Percentiles rank a stretch among this genome's conserved stretches.
Evolutionary conservation across 2,113 vertebrate species (phyloP).

Genomic region (Grus americana): DNA sequence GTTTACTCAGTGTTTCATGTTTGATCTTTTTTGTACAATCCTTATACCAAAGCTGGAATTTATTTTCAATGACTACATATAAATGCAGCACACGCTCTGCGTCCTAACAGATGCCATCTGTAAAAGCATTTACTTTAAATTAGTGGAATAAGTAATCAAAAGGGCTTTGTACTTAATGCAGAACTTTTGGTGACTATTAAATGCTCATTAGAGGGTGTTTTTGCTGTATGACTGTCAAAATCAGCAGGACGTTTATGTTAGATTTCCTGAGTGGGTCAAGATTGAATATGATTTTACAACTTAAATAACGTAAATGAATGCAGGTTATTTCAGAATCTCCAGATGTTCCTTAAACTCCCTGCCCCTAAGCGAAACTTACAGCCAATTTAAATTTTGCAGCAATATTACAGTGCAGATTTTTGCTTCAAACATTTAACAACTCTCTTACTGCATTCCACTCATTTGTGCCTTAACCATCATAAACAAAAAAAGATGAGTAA

Average conservation of each 20-base stretch:
- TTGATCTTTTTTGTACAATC: slow-evolving; percentile 77
- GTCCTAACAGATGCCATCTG: slow-evolving; percentile 87
- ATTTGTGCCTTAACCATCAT: neutral
- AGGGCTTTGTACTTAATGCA: slow-evolving; percentile 88
- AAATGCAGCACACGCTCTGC: slow-evolving; percentile 79
- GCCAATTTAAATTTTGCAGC: slow-evolving; percentile 72
- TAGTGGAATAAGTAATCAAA: slow-evolving; percentile 89
- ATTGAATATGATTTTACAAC: slow-evolving; percentile 87
- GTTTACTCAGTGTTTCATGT: slow-evolving; percentile 77
- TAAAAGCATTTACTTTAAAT: slow-evolving; percentile 90
- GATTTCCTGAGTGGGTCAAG: slow-evolving; percentile 87
- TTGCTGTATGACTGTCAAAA: slow-evolving; percentile 87
- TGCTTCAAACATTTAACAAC: slow-evolving; percentile 46
- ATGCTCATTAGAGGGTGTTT: slow-evolving; percentile 88
- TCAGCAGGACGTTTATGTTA: slow-evolving; percentile 85
- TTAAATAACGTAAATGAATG: slow-evolving; percentile 84
- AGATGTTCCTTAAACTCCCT: slow-evolving; percentile 81
- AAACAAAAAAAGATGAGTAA: neutral
- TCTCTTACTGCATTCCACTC: neutral
- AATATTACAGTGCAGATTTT: slow-evolving; percentile 61
- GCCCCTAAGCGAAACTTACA: slow-evolving; percentile 69
- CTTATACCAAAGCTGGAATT: slow-evolving; percentile 80
- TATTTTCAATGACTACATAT: slow-evolving; percentile 82
- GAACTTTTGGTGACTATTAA: slow-evolving; percentile 89
- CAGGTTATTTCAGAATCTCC: slow-evolving; percentile 84